Evolutionary conservation across 2,797 vertebrate genomes (phyloP).

Genomic region (Thamnophis elegans): DNA sequence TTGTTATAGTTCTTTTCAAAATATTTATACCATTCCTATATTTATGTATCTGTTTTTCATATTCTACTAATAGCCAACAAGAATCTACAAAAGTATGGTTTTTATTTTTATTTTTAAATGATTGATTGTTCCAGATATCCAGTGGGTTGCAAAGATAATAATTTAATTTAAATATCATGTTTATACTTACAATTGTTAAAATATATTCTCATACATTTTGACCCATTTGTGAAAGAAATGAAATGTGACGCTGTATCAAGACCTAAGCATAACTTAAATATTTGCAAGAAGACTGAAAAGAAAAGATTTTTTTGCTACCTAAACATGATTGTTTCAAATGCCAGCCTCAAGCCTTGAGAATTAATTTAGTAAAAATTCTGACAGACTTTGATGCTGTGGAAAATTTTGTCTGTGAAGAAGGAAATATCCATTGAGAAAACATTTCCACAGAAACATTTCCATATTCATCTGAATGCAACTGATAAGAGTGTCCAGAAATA

Average conservation of each 20-base stretch:
- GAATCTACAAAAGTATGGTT: not conserved
- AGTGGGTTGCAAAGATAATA: not conserved
- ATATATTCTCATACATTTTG: not conserved
- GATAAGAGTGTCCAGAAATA: not conserved
- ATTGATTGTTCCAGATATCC: not conserved
- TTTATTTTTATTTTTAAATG: not conserved
- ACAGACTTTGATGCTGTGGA: not conserved
- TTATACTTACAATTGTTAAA: not conserved
- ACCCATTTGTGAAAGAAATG: not conserved
- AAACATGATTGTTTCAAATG: not conserved
- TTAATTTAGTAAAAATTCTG: not conserved
- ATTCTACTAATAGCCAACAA: slow-evolving; percentile 13
- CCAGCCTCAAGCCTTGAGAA: not conserved
- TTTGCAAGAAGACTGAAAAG: not conserved
- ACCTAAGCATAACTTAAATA: not conserved
- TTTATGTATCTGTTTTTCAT: slow-evolving; percentile 29
- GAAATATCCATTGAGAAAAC: not conserved
- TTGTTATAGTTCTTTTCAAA: not conserved
- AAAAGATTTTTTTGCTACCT: not conserved
- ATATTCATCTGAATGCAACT: not conserved
- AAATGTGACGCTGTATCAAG: not conserved
- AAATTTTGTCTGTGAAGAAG: not conserved
- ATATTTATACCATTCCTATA: slow-evolving; percentile 1
- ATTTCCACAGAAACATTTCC: not conserved
- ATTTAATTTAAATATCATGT: not conserved